Base-by-base conservation (phyloP, 1,140 invertebrate genomes). In the Cheumatopsyche charites region DNA sequence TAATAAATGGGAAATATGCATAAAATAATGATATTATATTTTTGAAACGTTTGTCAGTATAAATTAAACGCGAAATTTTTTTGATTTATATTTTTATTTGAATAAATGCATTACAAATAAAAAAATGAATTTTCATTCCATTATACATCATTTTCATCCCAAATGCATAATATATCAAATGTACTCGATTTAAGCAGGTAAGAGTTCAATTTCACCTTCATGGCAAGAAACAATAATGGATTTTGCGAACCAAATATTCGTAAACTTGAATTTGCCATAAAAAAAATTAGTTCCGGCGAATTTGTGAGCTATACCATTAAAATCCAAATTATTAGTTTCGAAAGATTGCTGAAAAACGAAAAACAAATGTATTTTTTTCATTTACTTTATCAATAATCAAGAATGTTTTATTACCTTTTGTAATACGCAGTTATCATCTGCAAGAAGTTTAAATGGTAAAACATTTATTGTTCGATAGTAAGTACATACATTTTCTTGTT, bases 241-340 rank as follows among this genome's bases (percentile, higher is more conserved):
- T 68, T 68, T 68, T 1, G 66, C 12, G 36, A 36, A 68, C 47
- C 47, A 68, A 17, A 52, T 11, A 1, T 15, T 4, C 7, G 7
- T 42, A n/a, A 68, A 7, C 36, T 55, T 68, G 21, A 55, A 68
- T 12, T 26, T 42, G 1, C 47, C 66, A 41, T 55, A 68, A 17
- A 68, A 68, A 45, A 68, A 68, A 26, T 17, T 55, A n/a, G 36
- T 43, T 36, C 66, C 66, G 6, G 55, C 15, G 15, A 55, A 68
- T 13, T 45, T 45, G 25, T 68, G 26, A 3, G 23, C 23, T 4
- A 55, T 3, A 0, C 15, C 5, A 2, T 55, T 15, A 1, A 49
- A 6, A 55, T 68, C 29, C 0, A 52, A 26, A 23, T 23, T 55
- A 1, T 7, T 23, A n/a, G 1, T 55, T 55, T 15, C 25, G 26